phyloP scores from a whole-genome alignment of 2,888 invertebrate species.

The Eudemis profundana region DNA sequence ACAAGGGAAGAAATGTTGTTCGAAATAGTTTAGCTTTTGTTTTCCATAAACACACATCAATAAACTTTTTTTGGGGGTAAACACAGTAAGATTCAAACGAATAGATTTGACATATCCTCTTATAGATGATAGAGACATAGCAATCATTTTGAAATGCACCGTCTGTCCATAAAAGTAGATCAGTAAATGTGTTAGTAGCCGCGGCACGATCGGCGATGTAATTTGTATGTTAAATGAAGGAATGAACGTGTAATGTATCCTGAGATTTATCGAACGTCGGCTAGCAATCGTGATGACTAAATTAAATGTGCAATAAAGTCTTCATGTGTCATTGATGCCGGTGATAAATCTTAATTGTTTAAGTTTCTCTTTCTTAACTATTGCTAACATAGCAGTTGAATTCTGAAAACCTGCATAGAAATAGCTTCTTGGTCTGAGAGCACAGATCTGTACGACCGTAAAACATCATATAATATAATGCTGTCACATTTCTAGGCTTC shows the following conservation, averaged over 20 bases:
- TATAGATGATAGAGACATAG: slow-evolving; percentile 47
- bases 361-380: neutral
- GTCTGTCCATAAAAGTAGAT: slow-evolving; percentile 46
- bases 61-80: no score
- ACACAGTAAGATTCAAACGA: no score
- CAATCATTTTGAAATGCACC: slow-evolving; percentile 47
- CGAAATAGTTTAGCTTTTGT: no score
- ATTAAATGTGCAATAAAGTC: slow-evolving; percentile 24
- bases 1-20: no score
- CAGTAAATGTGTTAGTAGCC: slow-evolving; percentile 43
- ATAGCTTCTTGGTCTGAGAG: neutral
- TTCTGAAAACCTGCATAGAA: neutral
- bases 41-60: no score
- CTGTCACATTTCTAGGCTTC: no score
- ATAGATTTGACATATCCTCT: slow-evolving; percentile 5
- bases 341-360: slow-evolving; percentile 11
- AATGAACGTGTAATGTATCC: slow-evolving; percentile 37
- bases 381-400: no score
- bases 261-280: slow-evolving; percentile 29
- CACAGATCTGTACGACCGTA: no score
- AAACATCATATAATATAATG: no score
- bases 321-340: slow-evolving; percentile 19
- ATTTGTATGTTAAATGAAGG: slow-evolving; percentile 38
- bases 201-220: slow-evolving; percentile 34
- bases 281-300: slow-evolving; percentile 14